These are phyloP conservation scores for Chaetodon auriga DNA, from an alignment of 2,113 vertebrate species.

Conservation along the genomic window DNA sequence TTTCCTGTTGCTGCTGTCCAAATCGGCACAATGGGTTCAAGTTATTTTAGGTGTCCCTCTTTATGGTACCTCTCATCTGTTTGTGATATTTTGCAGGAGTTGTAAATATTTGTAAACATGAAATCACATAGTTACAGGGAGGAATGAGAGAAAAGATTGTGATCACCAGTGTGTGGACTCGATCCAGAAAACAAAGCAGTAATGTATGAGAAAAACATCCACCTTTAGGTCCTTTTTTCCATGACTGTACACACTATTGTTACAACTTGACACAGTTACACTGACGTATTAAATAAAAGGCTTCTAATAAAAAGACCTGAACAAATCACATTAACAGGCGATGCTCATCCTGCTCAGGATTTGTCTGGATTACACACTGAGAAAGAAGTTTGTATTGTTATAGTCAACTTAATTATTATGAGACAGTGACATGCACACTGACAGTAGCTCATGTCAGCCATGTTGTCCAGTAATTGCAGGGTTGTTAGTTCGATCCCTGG, in stretches of 20 bases:
- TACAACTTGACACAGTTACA: background rate
- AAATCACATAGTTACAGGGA: no score
- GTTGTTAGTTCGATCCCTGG: background rate
- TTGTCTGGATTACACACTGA: background rate
- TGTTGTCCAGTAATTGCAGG: background rate
- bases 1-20: conserved; percentile 58
- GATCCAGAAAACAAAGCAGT: background rate
- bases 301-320: background rate
- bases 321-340: background rate
- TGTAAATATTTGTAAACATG: background rate
- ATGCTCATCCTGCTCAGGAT: background rate
- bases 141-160: no score
- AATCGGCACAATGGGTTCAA: background rate
- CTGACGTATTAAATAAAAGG: background rate
- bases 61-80: background rate
- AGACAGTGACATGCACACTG: background rate
- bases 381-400: background rate
- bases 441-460: background rate
- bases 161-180: background rate
- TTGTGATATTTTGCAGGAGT: background rate
- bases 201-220: background rate
- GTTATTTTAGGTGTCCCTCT: background rate
- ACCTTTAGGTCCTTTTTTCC: background rate
- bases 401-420: background rate
- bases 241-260: background rate